A percentile compares a stretch with the other conserved stretches of the same genome.
phyloP scores from a whole-genome alignment of 2,888 invertebrate genomes.

The Steinernema carpocapsae region DNA sequence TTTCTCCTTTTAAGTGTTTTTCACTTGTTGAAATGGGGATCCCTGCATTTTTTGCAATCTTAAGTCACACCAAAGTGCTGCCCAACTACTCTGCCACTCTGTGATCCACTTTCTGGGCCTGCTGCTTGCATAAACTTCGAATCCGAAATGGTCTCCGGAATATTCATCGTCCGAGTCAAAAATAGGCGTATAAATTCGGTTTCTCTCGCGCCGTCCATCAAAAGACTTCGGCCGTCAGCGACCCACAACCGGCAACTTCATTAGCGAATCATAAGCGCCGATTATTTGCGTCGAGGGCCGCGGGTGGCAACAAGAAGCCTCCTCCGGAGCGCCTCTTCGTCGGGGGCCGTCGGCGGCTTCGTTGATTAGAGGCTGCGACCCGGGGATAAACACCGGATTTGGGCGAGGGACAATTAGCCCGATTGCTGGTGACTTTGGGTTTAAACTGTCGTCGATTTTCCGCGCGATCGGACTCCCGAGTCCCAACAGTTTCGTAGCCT shows the following conservation, averaged over 20 bases:
- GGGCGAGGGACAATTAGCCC: constrained; percentile 11
- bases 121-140: too few species aligned
- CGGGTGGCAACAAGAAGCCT: constrained; percentile 14
- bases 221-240: neutral
- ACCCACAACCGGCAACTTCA: constrained; percentile 13
- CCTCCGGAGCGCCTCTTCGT: too few species aligned
- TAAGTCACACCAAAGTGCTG: too few species aligned
- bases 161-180: too few species aligned
- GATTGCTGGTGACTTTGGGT: neutral
- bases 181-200: too few species aligned
- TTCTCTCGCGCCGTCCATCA: neutral
- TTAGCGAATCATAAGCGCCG: constrained; percentile 31
- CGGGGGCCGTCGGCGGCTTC: constrained; percentile 18
- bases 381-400: constrained; percentile 33
- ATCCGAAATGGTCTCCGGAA: too few species aligned
- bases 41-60: too few species aligned
- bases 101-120: neutral
- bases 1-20: too few species aligned
- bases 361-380: constrained; percentile 24
- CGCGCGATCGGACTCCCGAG: neutral
- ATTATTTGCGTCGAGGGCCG: constrained; percentile 24
- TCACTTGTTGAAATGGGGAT: too few species aligned
- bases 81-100: too few species aligned
- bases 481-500: neutral
- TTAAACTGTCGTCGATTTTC: neutral